Conservation (phyloP, 2,888 invertebrate genomes). For the Stratiomys singularior region DNA sequence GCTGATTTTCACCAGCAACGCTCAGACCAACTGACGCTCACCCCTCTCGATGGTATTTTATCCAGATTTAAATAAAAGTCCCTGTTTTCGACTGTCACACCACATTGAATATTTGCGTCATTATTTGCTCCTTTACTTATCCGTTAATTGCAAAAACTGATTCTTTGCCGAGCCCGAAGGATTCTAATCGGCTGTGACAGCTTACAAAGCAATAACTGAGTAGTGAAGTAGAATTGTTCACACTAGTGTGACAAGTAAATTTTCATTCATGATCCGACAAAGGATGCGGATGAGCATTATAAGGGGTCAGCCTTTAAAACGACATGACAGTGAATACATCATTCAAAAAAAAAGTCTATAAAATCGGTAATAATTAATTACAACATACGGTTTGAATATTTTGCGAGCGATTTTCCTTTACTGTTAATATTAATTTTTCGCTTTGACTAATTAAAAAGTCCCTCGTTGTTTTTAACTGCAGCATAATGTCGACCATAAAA, state of each 20-base stretch:
- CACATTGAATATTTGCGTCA: conserved; percentile 30
- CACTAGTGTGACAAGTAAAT: conserved; percentile 34
- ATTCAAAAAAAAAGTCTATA: too few relatives aligned
- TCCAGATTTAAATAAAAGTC: conserved; percentile 16
- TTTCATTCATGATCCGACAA: conserved; percentile 3
- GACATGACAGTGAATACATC: too few relatives aligned
- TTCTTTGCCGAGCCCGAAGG: conserved; percentile 19
- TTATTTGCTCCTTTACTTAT: conserved; percentile 45
- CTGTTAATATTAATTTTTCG: neutral
- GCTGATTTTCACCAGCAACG: neutral
- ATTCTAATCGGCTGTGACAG: conserved; percentile 44
- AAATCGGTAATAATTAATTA: conserved; percentile 43
- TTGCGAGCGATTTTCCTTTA: too few relatives aligned
- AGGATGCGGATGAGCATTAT: conserved; percentile 14
- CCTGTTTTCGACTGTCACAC: neutral
- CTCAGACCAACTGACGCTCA: neutral
- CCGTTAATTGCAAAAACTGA: conserved; percentile 44
- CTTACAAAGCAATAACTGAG: conserved; percentile 42
- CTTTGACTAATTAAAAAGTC: conserved; percentile 14
- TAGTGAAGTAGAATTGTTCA: neutral
- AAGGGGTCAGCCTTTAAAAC: too few relatives aligned
- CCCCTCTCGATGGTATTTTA: neutral
- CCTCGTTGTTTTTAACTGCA: conserved; percentile 17
- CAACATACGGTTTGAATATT: neutral
- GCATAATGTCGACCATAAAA: neutral